Conservation (phyloP, 2,797 vertebrate species). For the Hemibagrus guttatus region DNA sequence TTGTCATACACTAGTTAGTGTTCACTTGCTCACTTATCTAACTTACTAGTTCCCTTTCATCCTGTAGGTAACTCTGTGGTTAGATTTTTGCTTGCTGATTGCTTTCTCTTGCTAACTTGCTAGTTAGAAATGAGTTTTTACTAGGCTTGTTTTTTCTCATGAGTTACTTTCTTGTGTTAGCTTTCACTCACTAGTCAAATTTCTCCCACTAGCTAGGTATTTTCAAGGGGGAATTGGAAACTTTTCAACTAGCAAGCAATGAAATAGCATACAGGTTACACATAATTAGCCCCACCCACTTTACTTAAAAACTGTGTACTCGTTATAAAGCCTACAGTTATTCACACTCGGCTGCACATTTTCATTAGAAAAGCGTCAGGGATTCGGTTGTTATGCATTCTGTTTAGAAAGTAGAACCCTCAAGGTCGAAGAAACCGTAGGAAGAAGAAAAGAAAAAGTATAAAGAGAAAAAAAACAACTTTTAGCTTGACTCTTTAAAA, state of each 20-base stretch:
- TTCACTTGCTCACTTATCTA: background rate
- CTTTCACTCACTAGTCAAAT: background rate
- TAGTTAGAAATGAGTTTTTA: background rate
- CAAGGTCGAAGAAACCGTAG: background rate
- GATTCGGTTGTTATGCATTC: background rate
- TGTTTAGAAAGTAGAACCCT: background rate
- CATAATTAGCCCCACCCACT: background rate
- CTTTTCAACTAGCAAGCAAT: background rate
- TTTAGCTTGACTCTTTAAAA: background rate
- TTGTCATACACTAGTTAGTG: background rate
- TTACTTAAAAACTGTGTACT: background rate
- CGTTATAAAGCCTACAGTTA: background rate
- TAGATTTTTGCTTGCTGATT: background rate
- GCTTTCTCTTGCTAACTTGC: background rate
- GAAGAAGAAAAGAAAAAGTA: background rate
- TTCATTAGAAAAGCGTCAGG: conserved; percentile 2
- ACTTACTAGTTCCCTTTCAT: background rate
- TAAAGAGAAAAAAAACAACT: background rate
- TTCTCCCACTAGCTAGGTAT: background rate
- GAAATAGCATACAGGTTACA: background rate
- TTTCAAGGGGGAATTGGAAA: background rate
- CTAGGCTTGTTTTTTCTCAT: background rate
- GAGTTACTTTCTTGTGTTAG: background rate
- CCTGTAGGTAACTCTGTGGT: background rate
- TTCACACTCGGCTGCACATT: background rate